Evolutionary conservation across 1,140 invertebrate species (phyloP), one percentile per base, ranked within the genome.

Genomic region (Trachymyrmex septentrionalis): DNA sequence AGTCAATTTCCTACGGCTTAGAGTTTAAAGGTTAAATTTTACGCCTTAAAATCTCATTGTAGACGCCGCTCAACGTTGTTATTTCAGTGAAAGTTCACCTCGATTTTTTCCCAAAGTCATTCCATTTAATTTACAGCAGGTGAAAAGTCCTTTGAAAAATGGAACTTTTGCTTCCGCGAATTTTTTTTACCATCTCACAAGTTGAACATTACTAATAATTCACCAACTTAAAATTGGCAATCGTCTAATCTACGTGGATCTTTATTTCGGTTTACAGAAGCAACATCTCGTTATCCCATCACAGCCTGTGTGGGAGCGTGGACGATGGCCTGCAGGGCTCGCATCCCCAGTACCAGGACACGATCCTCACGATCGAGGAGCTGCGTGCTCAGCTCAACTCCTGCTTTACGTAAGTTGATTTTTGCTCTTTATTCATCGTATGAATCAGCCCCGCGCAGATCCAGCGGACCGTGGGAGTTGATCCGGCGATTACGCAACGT

Each of bases 321-420:
- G 93, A 93, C 82, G 92, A 94, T 53, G 91, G 91, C 59, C 72
- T 89, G n/a, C 86, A 93, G 50, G 94, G 92, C 38, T 95, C 95
- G 48, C 95, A 95, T 92, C 94, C 94, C 27, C 95, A 95, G 61
- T 95, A 95, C 71, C 93, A 95, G 84, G 95, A 96, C 66, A 94
- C 95, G 21, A 96, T 96, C 75, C 93, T 97, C 75, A 97, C 97
- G 50, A 97, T 97, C 86, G 97, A 98, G 94, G 97, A 97, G 92
- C 94, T 98, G 77, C 96, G 97, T 71, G 96, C 96, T 59, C 97
- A 97, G 89, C 95, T 97, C 86, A 96, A 96, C 91, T 97, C 97
- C 71, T 98, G 97, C 93, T 97, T 97, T 93, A 97, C 97, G 94
- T 96, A 92, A 96, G 96, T 96, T 27, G 14, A 71, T 38, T 69